Percentiles rank a stretch among this genome's conserved stretches.
phyloP scores from a whole-genome alignment of 2,113 vertebrate genomes.

The Calidris pygmaea region DNA sequence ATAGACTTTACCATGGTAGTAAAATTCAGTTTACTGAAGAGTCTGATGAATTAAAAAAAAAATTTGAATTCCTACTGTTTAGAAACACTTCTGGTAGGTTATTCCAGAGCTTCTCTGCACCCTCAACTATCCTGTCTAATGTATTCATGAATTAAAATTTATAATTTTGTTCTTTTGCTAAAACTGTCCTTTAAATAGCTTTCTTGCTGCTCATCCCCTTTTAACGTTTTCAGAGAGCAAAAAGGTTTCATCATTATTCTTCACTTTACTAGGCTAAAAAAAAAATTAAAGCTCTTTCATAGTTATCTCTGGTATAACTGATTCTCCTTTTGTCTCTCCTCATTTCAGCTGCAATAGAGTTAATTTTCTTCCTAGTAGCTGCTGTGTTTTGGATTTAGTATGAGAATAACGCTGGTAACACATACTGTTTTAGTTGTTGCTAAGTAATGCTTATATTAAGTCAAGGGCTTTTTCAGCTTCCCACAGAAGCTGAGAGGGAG shows the following conservation, averaged over 20 bases:
- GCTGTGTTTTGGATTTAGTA: background rate
- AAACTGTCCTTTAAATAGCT: background rate
- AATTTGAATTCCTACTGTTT: background rate
- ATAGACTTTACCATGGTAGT: background rate
- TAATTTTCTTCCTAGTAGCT: background rate
- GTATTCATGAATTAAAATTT: conserved; percentile 12
- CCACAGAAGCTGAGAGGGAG: background rate
- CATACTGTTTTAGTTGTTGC: background rate
- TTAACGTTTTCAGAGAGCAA: background rate
- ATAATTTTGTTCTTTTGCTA: background rate
- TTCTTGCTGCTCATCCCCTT: background rate
- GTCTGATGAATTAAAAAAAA: background rate
- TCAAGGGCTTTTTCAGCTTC: background rate
- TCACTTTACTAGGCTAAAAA: conserved; percentile 1
- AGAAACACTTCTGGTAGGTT: background rate
- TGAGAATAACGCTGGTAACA: background rate
- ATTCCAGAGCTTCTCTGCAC: background rate
- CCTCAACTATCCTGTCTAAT: background rate
- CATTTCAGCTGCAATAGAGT: background rate
- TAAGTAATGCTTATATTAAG: background rate
- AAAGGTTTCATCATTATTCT: background rate
- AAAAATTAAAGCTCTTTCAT: background rate
- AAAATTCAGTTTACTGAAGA: background rate
- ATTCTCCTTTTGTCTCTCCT: background rate
- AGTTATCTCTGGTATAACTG: background rate